Base-by-base conservation (phyloP, 2,888 invertebrate genomes). In the Stegophylla sp. region DNA sequence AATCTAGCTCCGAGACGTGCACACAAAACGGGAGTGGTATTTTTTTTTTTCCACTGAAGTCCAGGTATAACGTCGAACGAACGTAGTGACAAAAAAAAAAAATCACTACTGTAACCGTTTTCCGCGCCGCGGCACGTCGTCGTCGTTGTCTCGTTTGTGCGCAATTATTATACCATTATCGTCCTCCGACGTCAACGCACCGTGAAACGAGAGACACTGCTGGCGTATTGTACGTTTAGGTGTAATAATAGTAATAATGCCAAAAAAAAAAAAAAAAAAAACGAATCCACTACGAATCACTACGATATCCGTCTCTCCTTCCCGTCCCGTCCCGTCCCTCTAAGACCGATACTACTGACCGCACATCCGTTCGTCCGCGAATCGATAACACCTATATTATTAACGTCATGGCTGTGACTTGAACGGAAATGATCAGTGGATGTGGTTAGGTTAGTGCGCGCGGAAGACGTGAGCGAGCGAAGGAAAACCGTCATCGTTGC, bases 201-300 rank as follows among this genome's bases (percentile, higher is more conserved):
- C 67, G 56, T 76, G 56, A 76, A 67, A 67, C 67, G 20, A 56
- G 34, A 34, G n/a, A n/a, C 43, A 17, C 43, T 45, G 20, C 26
- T 0, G 34, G 9, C 53, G 53, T n/a, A 20, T 20, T n/a, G n/a
- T 26, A 59, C n/a, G 20, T 13, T n/a, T n/a, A 51, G 10, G 20
- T 53, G 20, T 53, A 53, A 20, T 1, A 23, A 20, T 56, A n/a
- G 34, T 34, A 7, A 34, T 7, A 59, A 26, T 12, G 26, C 5
- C 9, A 3, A 0, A 23, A n/a, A n/a, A n/a, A n/a, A n/a, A n/a
- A n/a, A n/a, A n/a, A n/a, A n/a, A n/a, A n/a, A 1, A 12, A 9
- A 59, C 13, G 28, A 53, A 53, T 53, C 28, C 13, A 15, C 28
- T 26, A 3, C 20, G 17, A 51, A 17, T 17, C 10, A 10, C 53